Conservation (phyloP, 2,113 vertebrate species). For the Chaetura pelagica region DNA sequence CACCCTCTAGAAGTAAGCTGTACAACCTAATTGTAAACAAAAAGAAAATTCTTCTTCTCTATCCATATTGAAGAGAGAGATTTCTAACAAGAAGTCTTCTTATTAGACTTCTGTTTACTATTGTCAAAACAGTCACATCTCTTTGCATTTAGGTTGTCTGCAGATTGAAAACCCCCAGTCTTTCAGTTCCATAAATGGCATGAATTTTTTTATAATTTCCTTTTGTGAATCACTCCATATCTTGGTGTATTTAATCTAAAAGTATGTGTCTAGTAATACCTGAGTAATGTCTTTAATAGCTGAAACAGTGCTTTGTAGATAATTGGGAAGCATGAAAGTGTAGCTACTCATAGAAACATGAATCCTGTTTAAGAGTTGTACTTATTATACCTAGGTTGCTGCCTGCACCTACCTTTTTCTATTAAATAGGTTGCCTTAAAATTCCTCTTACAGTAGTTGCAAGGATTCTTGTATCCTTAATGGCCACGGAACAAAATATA, state of each 20-base stretch:
- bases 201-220: neutral
- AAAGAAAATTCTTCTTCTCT: neutral
- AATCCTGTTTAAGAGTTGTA: neutral
- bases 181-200: neutral
- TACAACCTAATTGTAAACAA: neutral
- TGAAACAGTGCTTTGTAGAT: slow-evolving; percentile 15
- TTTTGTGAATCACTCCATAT: slow-evolving; percentile 9
- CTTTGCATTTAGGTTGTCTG: neutral
- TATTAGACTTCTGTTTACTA: neutral
- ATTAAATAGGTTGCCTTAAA: neutral
- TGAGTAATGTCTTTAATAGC: neutral
- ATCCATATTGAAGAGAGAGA: neutral
- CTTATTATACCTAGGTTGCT: neutral
- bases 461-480: neutral
- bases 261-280: neutral
- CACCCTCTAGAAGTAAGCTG: neutral
- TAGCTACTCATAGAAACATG: neutral
- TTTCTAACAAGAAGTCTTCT: neutral
- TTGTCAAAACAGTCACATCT: neutral
- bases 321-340: neutral
- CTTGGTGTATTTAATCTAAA: slow-evolving; percentile 6
- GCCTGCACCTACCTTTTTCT: neutral
- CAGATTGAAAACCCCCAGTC: neutral
- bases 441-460: neutral
- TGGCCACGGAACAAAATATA: neutral